phyloP scores from a whole-genome alignment of 1,140 invertebrate species.

The Drosophila quadrilineata region DNA sequence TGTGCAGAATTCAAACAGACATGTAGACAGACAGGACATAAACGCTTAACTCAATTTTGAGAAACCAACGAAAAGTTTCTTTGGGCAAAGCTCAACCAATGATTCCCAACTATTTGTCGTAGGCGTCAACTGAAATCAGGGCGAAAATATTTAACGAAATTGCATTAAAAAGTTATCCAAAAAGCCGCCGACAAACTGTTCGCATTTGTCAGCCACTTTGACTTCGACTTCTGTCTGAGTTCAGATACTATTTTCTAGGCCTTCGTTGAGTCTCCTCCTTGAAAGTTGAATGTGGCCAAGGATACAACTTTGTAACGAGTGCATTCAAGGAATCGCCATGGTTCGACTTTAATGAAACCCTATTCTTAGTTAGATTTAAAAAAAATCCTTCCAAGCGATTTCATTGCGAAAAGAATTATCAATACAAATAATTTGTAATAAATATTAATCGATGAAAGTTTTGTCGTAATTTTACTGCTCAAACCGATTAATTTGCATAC shows the following conservation, averaged over 20 bases:
- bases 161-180: conserved; percentile 68
- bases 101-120: conserved; percentile 48
- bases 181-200: conserved; percentile 52
- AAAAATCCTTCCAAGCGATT: neutral
- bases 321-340: neutral
- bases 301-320: conserved; percentile 1
- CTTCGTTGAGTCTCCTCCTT: too few relatives aligned
- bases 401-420: neutral
- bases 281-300: neutral
- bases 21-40: conserved; percentile 54
- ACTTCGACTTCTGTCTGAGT: conserved; percentile 6
- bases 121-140: conserved; percentile 49
- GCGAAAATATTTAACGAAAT: conserved; percentile 66
- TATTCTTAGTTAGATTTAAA: neutral
- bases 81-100: conserved; percentile 8
- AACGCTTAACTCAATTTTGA: conserved; percentile 70
- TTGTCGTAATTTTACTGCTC: too few relatives aligned
- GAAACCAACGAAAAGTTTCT: conserved; percentile 61
- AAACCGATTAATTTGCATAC: neutral
- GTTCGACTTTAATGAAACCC: neutral
- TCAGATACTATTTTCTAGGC: neutral
- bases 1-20: conserved; percentile 34
- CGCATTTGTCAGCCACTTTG: conserved; percentile 27
- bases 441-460: too few relatives aligned
- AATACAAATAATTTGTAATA: too few relatives aligned